Conservation (phyloP, 2,797 vertebrate species). For the Gambusia yucatana region DNA sequence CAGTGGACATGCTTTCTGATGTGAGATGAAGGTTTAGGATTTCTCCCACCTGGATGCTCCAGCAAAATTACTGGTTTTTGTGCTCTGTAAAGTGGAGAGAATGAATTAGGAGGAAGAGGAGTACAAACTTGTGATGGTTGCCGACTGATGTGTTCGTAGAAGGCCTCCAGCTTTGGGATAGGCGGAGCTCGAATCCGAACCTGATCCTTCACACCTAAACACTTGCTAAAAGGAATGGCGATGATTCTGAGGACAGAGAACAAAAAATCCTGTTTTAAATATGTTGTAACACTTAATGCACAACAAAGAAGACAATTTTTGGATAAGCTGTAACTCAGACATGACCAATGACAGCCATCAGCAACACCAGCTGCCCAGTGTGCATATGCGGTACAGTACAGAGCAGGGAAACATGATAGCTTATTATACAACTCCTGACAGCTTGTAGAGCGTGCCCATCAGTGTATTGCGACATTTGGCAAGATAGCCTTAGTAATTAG, state of each 20-base stretch:
- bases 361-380: slow-evolving; percentile 36
- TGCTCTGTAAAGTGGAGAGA: neutral
- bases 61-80: neutral
- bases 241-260: slow-evolving; percentile 77
- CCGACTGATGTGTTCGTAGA: slow-evolving; percentile 75
- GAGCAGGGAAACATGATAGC: slow-evolving; percentile 32
- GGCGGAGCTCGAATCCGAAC: slow-evolving; percentile 65
- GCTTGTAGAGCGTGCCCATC: slow-evolving; percentile 38
- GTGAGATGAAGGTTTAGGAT: neutral
- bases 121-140: slow-evolving; percentile 80
- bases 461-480: slow-evolving; percentile 43
- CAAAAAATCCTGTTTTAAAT: neutral
- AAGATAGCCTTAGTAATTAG: slow-evolving; percentile 38
- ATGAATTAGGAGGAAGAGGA: slow-evolving; percentile 1
- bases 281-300: neutral
- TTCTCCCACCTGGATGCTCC: neutral
- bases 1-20: neutral
- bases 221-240: slow-evolving; percentile 83
- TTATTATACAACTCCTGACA: slow-evolving; percentile 40
- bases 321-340: neutral
- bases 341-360: slow-evolving; percentile 11
- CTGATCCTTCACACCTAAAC: slow-evolving; percentile 84
- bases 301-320: neutral
- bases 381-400: neutral
- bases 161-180: slow-evolving; percentile 81